Base-by-base conservation (phyloP, 1,140 invertebrate species). In the Harlomillsia oculata region DNA sequence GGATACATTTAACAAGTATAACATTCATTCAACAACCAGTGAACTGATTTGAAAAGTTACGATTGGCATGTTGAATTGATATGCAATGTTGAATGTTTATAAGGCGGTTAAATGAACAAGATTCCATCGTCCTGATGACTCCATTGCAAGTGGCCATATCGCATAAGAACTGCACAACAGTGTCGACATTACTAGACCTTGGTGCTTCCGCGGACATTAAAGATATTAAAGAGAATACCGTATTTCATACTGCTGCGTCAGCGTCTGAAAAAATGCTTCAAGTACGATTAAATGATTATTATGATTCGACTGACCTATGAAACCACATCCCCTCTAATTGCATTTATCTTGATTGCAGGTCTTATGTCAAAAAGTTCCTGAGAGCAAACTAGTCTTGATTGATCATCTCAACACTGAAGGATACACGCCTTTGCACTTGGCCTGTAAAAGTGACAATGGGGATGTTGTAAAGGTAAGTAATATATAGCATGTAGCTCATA, bases 91-190 rank as follows among this genome's bases (percentile, higher is more conserved):
- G 18, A 23, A 3, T 44, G n/a, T 1, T 48, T 48, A 11, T 16
- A 48, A 30, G 2, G n/a, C 6, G 13, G 21, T 48, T 5, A 48
- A 49, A 54, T 29, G 36, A 46, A 2, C 63, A 62, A 51, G 56
- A 56, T 37, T 56, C 16, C 3, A 51, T 16, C 6, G 2, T 21
- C 4, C 23, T 53, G 5, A 43, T 46, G 26, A 61, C 63, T 5
- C 63, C 63, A 16, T 34, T 65, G 6, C 59, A 61, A 21, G 39
- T 65, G 14, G 63, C 63, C 6, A 44, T 63, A 2, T n/a, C 29
- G 11, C 5, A 50, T 23, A 36, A 36, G 26, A 41, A 52, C n/a
- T 20, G 39, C 4, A 20, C 9, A 8, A 23, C 43, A 14, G 28
- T 59, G 1, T 16, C 11, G 3, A n/a, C 37, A 2, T 39, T 64